Conservation (phyloP, 2,797 vertebrate species). For the Lithobates pipiens region DNA sequence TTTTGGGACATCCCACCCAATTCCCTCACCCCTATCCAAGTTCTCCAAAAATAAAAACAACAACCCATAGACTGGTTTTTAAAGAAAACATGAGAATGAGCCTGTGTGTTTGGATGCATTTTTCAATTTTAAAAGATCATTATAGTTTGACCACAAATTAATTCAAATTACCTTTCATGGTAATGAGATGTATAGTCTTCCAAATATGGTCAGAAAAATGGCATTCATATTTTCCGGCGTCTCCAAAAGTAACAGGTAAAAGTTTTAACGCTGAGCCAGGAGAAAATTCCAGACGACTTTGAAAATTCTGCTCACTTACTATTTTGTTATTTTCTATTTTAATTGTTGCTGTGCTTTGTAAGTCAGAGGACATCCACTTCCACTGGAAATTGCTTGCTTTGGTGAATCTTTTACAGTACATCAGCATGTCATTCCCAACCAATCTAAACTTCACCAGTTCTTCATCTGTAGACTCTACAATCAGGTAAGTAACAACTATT, state of each 20-base stretch:
- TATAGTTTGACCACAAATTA: too few relatives aligned
- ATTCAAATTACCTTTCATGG: constrained; percentile 12
- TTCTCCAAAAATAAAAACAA: too few relatives aligned
- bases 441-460: constrained; percentile 20
- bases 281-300: background rate
- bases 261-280: background rate
- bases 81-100: too few relatives aligned
- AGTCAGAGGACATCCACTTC: constrained; percentile 14
- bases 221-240: constrained; percentile 15
- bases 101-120: too few relatives aligned
- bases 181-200: constrained; percentile 21
- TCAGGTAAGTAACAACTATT: too few relatives aligned
- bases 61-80: too few relatives aligned
- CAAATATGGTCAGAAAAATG: background rate
- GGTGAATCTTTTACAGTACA: background rate
- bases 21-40: too few relatives aligned
- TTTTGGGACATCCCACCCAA: too few relatives aligned
- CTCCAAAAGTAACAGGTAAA: constrained; percentile 1
- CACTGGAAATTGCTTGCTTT: background rate
- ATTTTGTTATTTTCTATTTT: background rate
- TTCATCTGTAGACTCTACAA: background rate
- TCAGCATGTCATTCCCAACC: background rate
- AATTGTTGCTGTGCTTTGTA: background rate
- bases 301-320: background rate
- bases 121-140: too few relatives aligned